Evolutionary conservation across 2,888 invertebrate genomes (phyloP), one percentile per base, ranked within the genome.

Genomic region (Dryocosmus kuriphilus): DNA sequence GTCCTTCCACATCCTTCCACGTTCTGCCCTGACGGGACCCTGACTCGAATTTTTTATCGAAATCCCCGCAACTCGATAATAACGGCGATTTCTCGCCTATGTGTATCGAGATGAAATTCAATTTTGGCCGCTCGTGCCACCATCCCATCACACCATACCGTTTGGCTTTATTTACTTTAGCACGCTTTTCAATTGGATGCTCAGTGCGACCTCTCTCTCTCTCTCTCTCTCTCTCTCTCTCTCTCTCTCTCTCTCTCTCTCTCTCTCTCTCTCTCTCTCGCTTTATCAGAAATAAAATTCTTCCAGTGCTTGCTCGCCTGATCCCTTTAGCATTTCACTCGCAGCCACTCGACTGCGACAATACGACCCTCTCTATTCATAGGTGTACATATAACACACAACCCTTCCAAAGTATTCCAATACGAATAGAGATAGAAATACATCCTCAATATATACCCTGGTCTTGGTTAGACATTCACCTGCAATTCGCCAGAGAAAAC

Each of bases 1-100:
- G 57, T 22, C 75, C 75, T 74, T 51, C 61, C 74, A 74, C 55
- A 32, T 65, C 22, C 57, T 61, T 60, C n/a, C 38, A 46, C 81
- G 77, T 75, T 75, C 76, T 78, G 77, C 61, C 73, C 77, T 51
- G 30, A 61, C 8, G 67, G n/a, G 60, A 75, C 83, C 87, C 85
- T 81, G 86, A 86, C 86, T 86, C 84, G 87, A 88, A 88, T 88
- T 88, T 89, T 87, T 89, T 85, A 88, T 86, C 82, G 82, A 76
- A 75, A 77, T 67, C 75, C 60, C 71, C 38, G 30, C 75, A 81
- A 77, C 81, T 81, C 83, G 83, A 86, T 87, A 86, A 87, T 86
- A 71, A 71, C 71, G 83, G 81, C 84, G 82, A 85, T 80, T 85
- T 79, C 85, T 81, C 83, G 75, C 76, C 73, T 77, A 83, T 78